phyloP scores from a whole-genome alignment of 1,140 invertebrate species.

The Drosophila nigromelanica region DNA sequence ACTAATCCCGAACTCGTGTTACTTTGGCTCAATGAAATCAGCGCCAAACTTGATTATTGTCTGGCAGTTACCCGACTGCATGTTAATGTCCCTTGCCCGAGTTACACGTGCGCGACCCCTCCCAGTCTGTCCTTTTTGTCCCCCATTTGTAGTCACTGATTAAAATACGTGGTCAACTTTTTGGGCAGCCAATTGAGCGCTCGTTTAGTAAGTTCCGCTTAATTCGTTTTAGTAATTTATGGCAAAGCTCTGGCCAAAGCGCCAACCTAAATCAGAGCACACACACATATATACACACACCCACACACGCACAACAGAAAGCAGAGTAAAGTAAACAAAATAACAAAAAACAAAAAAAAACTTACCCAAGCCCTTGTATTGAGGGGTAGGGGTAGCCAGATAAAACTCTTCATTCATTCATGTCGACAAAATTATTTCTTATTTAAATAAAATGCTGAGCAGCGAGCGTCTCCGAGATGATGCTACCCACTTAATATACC shows the following conservation, averaged over 20 bases:
- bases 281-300: not conserved
- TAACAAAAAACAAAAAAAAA: conserved; percentile 36
- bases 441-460: conserved; percentile 77
- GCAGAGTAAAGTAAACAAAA: conserved; percentile 39
- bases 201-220: conserved; percentile 78
- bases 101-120: conserved; percentile 1
- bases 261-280: conserved; percentile 46
- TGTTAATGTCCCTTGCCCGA: conserved; percentile 63
- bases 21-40: conserved; percentile 73
- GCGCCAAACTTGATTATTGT: conserved; percentile 77
- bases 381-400: conserved; percentile 37
- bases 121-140: conserved; percentile 11
- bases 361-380: conserved; percentile 25
- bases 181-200: conserved; percentile 76
- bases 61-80: conserved; percentile 48
- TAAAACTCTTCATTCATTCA: conserved; percentile 82
- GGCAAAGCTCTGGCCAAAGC: conserved; percentile 59
- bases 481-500: conserved; percentile 79
- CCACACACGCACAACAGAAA: conserved; percentile 30
- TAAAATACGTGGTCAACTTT: conserved; percentile 81
- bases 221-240: conserved; percentile 82
- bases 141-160: conserved; percentile 61
- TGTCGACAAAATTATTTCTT: conserved; percentile 82
- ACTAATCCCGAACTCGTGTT: conserved; percentile 77
- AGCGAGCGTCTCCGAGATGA: conserved; percentile 50